A percentile compares a stretch with the other conserved stretches of the same genome.
Conservation (phyloP, 2,113 vertebrate genomes). For the Aspidoscelis tigris region DNA sequence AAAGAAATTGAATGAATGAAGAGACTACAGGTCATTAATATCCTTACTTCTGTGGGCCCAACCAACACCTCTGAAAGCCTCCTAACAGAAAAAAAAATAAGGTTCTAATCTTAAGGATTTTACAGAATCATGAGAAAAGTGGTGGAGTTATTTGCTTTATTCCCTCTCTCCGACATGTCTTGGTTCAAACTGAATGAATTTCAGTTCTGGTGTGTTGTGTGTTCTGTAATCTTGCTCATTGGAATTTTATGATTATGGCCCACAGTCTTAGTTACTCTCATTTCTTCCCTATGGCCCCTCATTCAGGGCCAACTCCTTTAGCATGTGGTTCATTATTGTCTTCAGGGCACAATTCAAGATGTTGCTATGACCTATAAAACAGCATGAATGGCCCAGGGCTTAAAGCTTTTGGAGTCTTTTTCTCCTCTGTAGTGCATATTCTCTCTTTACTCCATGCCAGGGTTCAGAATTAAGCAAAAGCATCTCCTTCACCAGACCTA, state of each 20-base stretch:
- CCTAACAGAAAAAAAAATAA: too few relatives aligned
- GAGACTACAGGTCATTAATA: not conserved
- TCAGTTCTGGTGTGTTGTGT: not conserved
- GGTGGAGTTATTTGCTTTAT: conserved; percentile 2
- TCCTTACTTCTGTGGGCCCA: not conserved
- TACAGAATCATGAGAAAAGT: not conserved
- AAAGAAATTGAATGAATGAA: too few relatives aligned
- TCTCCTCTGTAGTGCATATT: not conserved
- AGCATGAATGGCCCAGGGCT: not conserved
- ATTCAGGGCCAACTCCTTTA: not conserved
- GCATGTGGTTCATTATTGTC: not conserved
- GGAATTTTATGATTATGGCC: conserved; percentile 11
- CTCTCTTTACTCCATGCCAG: not conserved
- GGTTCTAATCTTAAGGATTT: too few relatives aligned
- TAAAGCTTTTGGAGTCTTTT: not conserved
- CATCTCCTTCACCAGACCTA: not conserved
- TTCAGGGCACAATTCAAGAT: not conserved
- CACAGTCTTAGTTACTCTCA: not conserved
- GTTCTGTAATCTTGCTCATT: not conserved
- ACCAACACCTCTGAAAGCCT: not conserved
- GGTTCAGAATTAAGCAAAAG: not conserved
- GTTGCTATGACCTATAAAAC: not conserved
- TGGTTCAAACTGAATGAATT: conserved; percentile 10
- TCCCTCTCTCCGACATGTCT: not conserved
- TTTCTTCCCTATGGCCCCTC: not conserved